Base-by-base conservation (phyloP, 2,797 vertebrate genomes). In the Mormyrops boulengeri region DNA sequence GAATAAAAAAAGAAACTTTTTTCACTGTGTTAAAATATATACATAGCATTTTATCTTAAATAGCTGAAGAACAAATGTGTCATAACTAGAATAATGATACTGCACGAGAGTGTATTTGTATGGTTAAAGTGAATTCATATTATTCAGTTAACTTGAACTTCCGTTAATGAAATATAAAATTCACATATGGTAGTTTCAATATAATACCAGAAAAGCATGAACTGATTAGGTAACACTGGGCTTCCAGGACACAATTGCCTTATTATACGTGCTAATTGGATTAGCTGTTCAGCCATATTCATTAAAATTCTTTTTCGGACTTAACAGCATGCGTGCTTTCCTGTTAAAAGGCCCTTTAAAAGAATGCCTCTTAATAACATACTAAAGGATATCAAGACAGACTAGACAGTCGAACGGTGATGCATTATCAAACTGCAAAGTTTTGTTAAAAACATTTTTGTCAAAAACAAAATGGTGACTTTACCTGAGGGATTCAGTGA, bases 401-500 rank as follows among this genome's bases (percentile, higher is more conserved):
- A 91, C 38, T 89, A 88, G 89, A 91, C 9, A 34, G 91, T 89
- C 88, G 89, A 91, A 92, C 50, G 89, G 91, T 91, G 91, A 91
- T 38, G 34, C 69, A 73, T 38, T 73, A 73, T 41, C 69, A 73
- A 17, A 41, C 69, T 6, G 69, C 34, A 38, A 73, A 17, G 69
- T 92, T 91, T 93, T 92, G 91, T 92, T 91, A 92, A 91, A 89
- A 90, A 91, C 91, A 88, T 88, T 84, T 85, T 26, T 85, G 26
- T 89, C 88, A 85, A 88, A 85, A 84, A 84, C 91, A 96, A 92
- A 84, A 99, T 99, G 98, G 96, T 97, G 60, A 94, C 97, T 82
- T 92, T 98, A 90, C 97, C 97, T 38, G 95, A 97, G 66, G 97
- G 98, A 91, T 99, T 99, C 93, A 95, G 97, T 88, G 98, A 99